Conservation (phyloP, 2,113 vertebrate species). For the Cairina moschata region DNA sequence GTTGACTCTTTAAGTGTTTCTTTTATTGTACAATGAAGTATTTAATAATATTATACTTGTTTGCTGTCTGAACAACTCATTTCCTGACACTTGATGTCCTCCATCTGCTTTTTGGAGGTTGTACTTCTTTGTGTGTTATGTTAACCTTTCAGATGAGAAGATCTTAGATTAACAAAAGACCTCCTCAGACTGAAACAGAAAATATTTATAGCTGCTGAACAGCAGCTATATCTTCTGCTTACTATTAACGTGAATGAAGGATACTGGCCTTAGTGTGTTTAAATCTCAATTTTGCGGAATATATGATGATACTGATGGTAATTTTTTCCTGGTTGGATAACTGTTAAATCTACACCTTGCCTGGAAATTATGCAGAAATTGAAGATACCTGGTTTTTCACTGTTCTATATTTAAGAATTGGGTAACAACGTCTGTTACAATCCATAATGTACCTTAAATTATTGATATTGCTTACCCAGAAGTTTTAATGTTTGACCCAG, state of each 20-base stretch:
- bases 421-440: neutral
- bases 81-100: neutral
- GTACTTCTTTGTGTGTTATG: neutral
- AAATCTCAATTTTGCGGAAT: neutral
- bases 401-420: neutral
- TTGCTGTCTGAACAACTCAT: neutral
- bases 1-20: neutral
- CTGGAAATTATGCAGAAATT: neutral
- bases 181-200: neutral
- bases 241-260: neutral
- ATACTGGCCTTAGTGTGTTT: neutral
- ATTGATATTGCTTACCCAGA: neutral
- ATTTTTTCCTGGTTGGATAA: neutral
- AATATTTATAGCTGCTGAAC: neutral
- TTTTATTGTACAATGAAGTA: neutral
- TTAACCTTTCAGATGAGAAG: neutral
- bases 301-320: neutral
- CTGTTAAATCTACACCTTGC: neutral
- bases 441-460: neutral
- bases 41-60: neutral
- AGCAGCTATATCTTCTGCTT: neutral
- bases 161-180: neutral
- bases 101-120: neutral
- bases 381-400: neutral
- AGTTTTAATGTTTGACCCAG: rapidly evolving